Percentiles rank a stretch among this genome's conserved stretches.
Conservation (phyloP, 2,888 invertebrate species). For the Artemia sinica region DNA sequence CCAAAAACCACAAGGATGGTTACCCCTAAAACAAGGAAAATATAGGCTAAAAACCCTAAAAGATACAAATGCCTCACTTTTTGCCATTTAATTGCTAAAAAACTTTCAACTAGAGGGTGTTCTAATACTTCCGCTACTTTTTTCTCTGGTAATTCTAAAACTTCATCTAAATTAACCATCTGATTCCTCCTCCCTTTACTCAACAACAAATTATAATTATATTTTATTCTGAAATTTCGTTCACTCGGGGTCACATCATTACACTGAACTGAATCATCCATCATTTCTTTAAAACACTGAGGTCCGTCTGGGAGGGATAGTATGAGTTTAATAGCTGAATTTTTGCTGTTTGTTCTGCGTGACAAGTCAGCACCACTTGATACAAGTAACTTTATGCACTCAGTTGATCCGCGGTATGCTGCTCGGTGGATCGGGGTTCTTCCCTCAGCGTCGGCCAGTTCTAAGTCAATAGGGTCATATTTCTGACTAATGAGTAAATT, state of each 20-base stretch:
- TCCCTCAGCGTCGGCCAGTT: constrained; percentile 27
- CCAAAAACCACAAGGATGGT: constrained; percentile 33
- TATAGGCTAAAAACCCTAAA: constrained; percentile 37
- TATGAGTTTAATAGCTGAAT: constrained; percentile 39
- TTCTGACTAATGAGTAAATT: constrained; percentile 15
- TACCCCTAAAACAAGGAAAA: constrained; percentile 37
- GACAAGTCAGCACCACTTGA: constrained; percentile 34
- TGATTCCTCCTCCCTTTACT: constrained; percentile 33
- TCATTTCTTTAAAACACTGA: constrained; percentile 38
- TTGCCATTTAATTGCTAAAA: constrained; percentile 41
- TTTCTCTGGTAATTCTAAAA: constrained; percentile 38
- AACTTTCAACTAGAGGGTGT: constrained; percentile 42
- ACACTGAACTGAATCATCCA: constrained; percentile 38
- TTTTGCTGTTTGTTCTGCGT: constrained; percentile 30
- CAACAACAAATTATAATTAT: constrained; percentile 37
- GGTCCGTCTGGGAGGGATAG: constrained; percentile 39
- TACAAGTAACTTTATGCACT: constrained; percentile 38
- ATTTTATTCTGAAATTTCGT: constrained; percentile 34
- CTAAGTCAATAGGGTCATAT: constrained; percentile 17
- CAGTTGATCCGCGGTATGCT: constrained; percentile 41
- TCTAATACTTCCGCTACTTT: constrained; percentile 37
- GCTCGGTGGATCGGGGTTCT: constrained; percentile 42
- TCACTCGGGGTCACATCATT: constrained; percentile 36
- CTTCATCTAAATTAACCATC: constrained; percentile 40
- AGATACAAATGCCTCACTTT: constrained; percentile 40